Evolutionary conservation across 1,140 invertebrate genomes (phyloP), one percentile per base, ranked within the genome.

Genomic region (Dreissena rostriformis): DNA sequence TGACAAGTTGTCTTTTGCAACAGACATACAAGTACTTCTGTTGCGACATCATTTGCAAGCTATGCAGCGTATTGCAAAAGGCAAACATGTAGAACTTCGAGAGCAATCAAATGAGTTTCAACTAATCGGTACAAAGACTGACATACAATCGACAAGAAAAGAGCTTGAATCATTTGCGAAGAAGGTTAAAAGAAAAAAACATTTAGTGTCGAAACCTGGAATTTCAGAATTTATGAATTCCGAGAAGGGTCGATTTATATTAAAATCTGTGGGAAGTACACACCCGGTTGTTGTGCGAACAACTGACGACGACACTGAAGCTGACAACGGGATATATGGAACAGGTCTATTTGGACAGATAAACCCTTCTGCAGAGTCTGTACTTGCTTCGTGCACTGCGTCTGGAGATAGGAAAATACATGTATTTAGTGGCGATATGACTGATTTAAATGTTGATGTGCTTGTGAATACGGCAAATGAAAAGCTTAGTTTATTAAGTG

Each of bases 381-480:
- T 80, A 19, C 11, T 61, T 71, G 78, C 67, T 4, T 15, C 24
- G 19, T 61, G 78, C 29, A 63, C 67, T 15, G 53, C 11, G 1
- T 80, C 70, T 71, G 78, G 61, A 39, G 49, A 63, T 39, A 53
- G 78, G 39, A 72, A 63, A n/a, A 51, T 80, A 15, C 39, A 52
- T 24, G 55, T 53, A 11, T 52, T 11, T 11, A 29, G 26, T 22
- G 78, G 78, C 11, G 78, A 80, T 53, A 80, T 80, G 78, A 71
- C 78, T 29, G 68, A 71, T 24, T 11, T 80, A 19, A 63, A 51
- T 22, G 78, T 70, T n/a, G 78, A 72, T 24, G 63, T 80, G n/a
- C 8, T 80, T 61, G 67, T 80, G 5, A 80, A 80, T 24, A 15
- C 78, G 61, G 66, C 78, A n/a, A 55, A 80, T 63, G 78, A 80